Conservation (phyloP, 2,888 invertebrate genomes). For the Metacarcinus magister region DNA sequence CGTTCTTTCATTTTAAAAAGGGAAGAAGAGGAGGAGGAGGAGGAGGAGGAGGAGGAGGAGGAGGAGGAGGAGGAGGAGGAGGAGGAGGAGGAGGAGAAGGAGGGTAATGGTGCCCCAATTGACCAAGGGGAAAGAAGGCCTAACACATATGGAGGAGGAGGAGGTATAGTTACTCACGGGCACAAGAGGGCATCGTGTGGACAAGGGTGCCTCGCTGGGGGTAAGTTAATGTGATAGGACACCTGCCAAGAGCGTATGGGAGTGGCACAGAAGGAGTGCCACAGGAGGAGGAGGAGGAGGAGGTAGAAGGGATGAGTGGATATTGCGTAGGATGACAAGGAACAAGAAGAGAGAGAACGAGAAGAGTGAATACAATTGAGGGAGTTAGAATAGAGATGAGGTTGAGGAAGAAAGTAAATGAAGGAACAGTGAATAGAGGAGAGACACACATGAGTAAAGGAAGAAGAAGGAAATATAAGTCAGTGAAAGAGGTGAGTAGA, state of each 20-base stretch:
- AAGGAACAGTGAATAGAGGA: background rate
- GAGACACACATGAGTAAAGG: background rate
- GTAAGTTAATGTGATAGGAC: background rate
- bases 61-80: background rate
- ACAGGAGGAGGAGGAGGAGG: background rate
- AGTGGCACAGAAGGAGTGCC: background rate
- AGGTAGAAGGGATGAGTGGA: background rate
- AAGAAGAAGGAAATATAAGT: background rate
- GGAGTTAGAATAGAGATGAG: background rate
- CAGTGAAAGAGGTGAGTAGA: too few relatives aligned
- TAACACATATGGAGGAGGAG: background rate
- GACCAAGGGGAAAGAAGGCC: slow-evolving; percentile 29
- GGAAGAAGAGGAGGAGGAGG: background rate
- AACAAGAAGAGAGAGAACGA: background rate
- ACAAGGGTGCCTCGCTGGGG: slow-evolving; percentile 30
- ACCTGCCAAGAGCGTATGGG: background rate
- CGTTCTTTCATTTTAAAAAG: background rate
- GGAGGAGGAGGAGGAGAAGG: background rate
- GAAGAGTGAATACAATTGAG: background rate
- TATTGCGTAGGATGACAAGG: background rate
- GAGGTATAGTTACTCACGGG: background rate
- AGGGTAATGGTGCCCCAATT: background rate
- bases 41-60: background rate
- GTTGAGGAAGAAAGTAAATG: background rate
- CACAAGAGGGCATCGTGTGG: slow-evolving; percentile 45